Evolutionary conservation across 2,113 vertebrate genomes (phyloP), one percentile per base, ranked within the genome.

Genomic region (Emydocephalus ijimae): DNA sequence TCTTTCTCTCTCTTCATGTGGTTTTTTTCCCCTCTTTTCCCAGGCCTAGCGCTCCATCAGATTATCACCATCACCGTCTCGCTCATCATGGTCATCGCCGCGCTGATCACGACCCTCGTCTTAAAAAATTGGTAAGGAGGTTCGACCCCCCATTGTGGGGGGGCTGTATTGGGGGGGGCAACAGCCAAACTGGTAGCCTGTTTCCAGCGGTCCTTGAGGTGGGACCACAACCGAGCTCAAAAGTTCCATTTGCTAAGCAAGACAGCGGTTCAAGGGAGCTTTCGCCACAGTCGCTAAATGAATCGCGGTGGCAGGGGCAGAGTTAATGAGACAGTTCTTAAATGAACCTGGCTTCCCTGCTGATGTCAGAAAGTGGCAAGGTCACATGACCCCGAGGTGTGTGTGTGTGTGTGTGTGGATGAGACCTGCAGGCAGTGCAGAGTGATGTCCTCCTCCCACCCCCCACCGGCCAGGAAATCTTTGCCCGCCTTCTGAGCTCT

Each of bases 31-130:
- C 90, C 96, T 96, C 94, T 95, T 94, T 96, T 95, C 91, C 11
- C 98, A 99, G 99, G 99, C 98, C 97, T 99, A 98, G 99, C 99
- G 5, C 98, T 99, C 94, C 99, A 99, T 98, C 99, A 99, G 99
- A 98, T 99, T 93, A 99, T 99, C 97, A 99, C 99, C 96, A 99
- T 99, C 98, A 99, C 99, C 94, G 99, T 99, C 97, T 99, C 99
- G 96, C 99, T 99, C 97, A 99, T 99, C 97, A 99, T 99, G 99
- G 99, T 99, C 96, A 98, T 99, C 91, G 99, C 99, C 61, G 99
- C 99, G 97, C 98, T 99, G 98, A 99, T 99, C 96, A 99, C 99
- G 97, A 99, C 99, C 95, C 98, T 99, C 96, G 99, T 99, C 98
- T 99, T 99, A 99, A 99, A 99, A 98, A 99, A 99, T 97, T 99